Conservation (phyloP, 2,888 invertebrate genomes). For the Trichopria drosophilae region DNA sequence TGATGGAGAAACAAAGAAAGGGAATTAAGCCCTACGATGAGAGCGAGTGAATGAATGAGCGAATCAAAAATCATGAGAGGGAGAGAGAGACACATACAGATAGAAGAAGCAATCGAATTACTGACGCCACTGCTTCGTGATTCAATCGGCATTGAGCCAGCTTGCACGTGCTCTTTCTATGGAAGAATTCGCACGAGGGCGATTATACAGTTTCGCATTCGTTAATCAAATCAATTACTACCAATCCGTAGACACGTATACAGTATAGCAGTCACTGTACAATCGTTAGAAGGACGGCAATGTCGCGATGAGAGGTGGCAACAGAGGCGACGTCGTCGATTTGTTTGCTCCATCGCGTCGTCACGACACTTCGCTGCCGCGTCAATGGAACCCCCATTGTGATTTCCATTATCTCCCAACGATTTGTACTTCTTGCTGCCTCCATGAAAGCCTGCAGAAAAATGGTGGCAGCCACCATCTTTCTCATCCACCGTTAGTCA, state of each 20-base stretch:
- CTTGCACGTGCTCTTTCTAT: constrained; percentile 48
- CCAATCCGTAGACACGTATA: constrained; percentile 25
- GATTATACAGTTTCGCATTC: constrained; percentile 34
- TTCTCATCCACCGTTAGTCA: neutral
- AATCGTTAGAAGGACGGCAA: too few relatives aligned
- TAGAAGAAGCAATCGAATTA: too few relatives aligned
- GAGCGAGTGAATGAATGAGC: too few relatives aligned
- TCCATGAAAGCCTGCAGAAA: too few relatives aligned
- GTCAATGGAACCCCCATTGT: constrained; percentile 54
- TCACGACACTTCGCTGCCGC: constrained; percentile 47
- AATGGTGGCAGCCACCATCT: too few relatives aligned
- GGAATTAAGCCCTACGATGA: too few relatives aligned
- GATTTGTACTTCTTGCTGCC: constrained; percentile 42
- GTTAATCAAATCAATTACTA: constrained; percentile 47
- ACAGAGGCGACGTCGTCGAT: constrained; percentile 40
- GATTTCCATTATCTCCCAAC: constrained; percentile 55
- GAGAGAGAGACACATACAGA: too few relatives aligned
- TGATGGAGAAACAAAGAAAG: too few relatives aligned
- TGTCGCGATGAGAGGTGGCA: constrained; percentile 20
- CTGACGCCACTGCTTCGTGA: constrained; percentile 29
- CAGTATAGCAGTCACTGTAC: too few relatives aligned
- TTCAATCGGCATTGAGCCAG: constrained; percentile 20
- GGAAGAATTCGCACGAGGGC: constrained; percentile 50
- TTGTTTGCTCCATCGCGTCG: constrained; percentile 37
- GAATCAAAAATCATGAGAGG: too few relatives aligned